These are phyloP conservation scores for Caradrina kadenii DNA, from an alignment of 2,888 invertebrate species.

Conservation along the genomic window DNA sequence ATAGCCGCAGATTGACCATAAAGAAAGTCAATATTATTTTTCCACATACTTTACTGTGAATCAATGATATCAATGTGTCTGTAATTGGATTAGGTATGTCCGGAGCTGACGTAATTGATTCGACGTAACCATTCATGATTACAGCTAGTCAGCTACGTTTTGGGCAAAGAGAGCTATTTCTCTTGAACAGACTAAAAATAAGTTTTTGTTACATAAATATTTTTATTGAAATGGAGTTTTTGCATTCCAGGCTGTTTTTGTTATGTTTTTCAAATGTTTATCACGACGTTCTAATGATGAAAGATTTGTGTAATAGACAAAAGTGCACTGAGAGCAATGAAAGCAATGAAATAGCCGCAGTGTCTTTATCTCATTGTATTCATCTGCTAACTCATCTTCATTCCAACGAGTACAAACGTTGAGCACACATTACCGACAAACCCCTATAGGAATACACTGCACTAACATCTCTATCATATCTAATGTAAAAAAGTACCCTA, in stretches of 20 bases:
- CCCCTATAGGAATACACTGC: too few species aligned
- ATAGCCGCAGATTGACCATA: not conserved
- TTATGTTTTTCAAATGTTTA: slow-evolving; percentile 27
- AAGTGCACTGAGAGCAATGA: too few species aligned
- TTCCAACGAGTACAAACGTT: too few species aligned
- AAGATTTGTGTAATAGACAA: not conserved
- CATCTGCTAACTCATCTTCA: too few species aligned
- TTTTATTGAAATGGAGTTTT: slow-evolving; percentile 25
- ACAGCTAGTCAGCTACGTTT: slow-evolving; percentile 9
- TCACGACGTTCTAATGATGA: slow-evolving; percentile 7
- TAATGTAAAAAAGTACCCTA: too few species aligned
- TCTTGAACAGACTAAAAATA: slow-evolving; percentile 42
- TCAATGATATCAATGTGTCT: slow-evolving; percentile 7
- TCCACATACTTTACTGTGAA: slow-evolving; percentile 2
- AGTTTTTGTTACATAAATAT: slow-evolving; percentile 21
- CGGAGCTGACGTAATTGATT: slow-evolving; percentile 13
- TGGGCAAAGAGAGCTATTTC: slow-evolving; percentile 40
- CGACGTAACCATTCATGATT: slow-evolving; percentile 6
- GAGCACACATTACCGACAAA: too few species aligned
- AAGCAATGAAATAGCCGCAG: too few species aligned
- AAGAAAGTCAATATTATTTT: slow-evolving; percentile 31
- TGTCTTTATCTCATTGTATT: too few species aligned
- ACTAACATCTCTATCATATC: too few species aligned
- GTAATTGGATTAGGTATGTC: slow-evolving; percentile 3
- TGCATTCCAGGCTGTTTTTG: slow-evolving; percentile 27